Percentiles rank a stretch among this genome's conserved stretches.
Evolutionary conservation across 2,113 vertebrate genomes (phyloP).

Genomic region (Apaloderma vittatum): DNA sequence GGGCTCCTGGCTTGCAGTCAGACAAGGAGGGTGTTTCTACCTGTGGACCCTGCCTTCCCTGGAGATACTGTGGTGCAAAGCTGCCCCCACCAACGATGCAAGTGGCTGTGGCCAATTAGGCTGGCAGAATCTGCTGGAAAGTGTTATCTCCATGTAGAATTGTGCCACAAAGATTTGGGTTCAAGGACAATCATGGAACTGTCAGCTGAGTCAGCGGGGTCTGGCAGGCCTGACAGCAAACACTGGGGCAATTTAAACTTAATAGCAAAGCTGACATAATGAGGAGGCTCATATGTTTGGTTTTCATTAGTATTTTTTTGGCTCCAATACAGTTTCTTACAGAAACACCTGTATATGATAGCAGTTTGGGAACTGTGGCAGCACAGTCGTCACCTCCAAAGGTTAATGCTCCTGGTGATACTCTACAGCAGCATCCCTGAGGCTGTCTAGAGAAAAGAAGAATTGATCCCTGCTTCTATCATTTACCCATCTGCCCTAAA

Average conservation of each 20-base stretch:
- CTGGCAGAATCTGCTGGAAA: neutral
- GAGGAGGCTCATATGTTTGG: neutral
- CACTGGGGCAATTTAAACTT: neutral
- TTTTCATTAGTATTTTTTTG: neutral
- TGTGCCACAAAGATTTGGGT: no score
- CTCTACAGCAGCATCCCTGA: neutral
- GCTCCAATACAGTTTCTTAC: neutral
- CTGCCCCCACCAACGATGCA: neutral
- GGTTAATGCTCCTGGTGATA: neutral
- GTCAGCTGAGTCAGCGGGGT: neutral
- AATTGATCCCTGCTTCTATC: neutral
- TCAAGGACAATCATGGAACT: neutral
- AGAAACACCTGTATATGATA: accelerated
- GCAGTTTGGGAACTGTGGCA: neutral
- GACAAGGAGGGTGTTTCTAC: neutral
- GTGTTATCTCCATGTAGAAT: no score
- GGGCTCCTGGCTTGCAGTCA: neutral
- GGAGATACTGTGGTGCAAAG: neutral
- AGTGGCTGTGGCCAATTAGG: accelerated
- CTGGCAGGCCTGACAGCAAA: neutral
- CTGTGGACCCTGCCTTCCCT: neutral
- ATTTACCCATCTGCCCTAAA: neutral
- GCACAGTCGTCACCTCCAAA: neutral
- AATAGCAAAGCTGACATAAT: neutral
- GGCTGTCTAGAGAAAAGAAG: neutral